Conservation (phyloP, 2,113 vertebrate species). For the Procavia capensis region DNA sequence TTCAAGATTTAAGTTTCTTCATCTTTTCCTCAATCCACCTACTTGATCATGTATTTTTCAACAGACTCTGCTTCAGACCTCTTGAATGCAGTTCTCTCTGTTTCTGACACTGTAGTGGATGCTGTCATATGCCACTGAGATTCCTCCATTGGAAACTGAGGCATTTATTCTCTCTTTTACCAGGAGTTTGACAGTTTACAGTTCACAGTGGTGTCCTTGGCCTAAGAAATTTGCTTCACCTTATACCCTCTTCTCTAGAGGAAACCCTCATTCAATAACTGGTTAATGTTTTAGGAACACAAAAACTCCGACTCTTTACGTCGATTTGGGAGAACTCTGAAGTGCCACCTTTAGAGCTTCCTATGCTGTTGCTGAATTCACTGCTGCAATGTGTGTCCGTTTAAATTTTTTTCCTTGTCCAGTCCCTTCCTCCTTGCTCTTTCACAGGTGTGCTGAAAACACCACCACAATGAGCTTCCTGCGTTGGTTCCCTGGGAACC, state of each 20-base stretch:
- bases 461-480: background rate
- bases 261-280: background rate
- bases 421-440: background rate
- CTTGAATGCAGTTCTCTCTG: background rate
- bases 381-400: background rate
- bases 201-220: background rate
- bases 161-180: background rate
- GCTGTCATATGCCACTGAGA: background rate
- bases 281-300: background rate
- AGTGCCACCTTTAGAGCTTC: background rate
- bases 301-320: background rate
- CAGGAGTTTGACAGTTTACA: background rate
- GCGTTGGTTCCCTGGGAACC: slow-evolving; percentile 37
- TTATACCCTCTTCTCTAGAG: background rate
- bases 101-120: background rate
- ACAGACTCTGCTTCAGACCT: background rate
- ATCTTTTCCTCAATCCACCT: background rate
- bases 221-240: background rate
- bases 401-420: background rate
- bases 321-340: background rate
- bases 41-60: background rate
- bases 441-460: slow-evolving; percentile 49
- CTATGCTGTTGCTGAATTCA: background rate
- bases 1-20: background rate
- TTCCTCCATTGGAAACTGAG: background rate